Evolutionary conservation across 30 jellyfish, hydroid and myxozoan species (phyloP).

Genomic region (Chrysaora quinquecirrha): DNA sequence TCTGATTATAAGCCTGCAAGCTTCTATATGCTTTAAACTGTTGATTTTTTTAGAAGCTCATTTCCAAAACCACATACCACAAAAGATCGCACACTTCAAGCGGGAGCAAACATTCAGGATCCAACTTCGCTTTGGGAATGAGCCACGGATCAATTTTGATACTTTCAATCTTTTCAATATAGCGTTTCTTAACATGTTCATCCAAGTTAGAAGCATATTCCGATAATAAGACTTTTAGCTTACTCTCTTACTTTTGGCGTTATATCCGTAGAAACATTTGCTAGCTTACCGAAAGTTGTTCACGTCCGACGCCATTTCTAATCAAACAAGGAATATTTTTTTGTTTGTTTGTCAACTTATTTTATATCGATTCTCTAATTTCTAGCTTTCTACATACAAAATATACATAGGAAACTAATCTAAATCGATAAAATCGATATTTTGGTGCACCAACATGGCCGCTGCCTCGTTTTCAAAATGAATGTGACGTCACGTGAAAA

Average conservation of each 20-base stretch:
- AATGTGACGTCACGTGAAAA: no score
- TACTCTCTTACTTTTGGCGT: neutral
- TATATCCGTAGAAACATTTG: neutral
- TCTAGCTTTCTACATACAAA: no score
- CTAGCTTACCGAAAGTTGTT: neutral
- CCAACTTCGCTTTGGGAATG: conserved; percentile 19
- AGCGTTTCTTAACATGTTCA: conserved; percentile 29
- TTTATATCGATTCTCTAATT: no score
- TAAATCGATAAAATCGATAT: no score
- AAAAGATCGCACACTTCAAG: conserved; percentile 42
- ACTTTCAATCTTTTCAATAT: conserved; percentile 4
- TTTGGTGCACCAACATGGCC: no score
- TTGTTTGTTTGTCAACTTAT: no score
- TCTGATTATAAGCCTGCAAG: conserved; percentile 34
- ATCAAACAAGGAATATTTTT: neutral
- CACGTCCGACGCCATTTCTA: neutral
- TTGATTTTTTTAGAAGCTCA: conserved; percentile 43
- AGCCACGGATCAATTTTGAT: conserved; percentile 32
- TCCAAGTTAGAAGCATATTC: conserved; percentile 10
- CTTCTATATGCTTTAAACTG: conserved; percentile 39
- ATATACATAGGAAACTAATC: no score
- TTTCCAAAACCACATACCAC: conserved; percentile 38
- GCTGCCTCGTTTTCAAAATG: no score
- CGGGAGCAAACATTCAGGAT: conserved; percentile 56
- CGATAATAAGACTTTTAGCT: neutral